Evolutionary conservation across 2,113 vertebrate species (phyloP).

Genomic region (Orycteropus afer): DNA sequence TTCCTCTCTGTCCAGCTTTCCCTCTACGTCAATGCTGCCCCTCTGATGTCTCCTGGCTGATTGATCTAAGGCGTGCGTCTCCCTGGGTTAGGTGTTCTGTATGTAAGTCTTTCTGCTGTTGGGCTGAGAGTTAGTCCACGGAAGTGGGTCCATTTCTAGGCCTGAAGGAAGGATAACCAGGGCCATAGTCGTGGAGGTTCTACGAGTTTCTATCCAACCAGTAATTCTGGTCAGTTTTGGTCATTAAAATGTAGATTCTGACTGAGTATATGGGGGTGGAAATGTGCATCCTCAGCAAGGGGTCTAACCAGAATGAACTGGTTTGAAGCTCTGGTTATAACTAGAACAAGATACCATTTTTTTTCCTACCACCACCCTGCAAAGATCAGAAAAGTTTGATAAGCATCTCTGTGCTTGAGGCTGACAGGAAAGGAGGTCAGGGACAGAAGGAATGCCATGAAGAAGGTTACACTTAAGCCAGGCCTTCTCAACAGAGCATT

Average conservation of each 20-base stretch:
- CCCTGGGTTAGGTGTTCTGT: too few relatives aligned
- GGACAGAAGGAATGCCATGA: slow-evolving; percentile 35
- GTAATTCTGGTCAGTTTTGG: too few relatives aligned
- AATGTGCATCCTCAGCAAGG: neutral
- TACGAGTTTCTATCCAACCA: too few relatives aligned
- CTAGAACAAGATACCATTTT: neutral
- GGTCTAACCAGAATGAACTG: neutral
- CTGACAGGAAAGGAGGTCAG: neutral
- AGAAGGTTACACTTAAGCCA: slow-evolving; percentile 61
- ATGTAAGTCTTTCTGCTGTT: too few relatives aligned
- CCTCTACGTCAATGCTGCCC: too few relatives aligned
- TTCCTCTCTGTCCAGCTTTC: too few relatives aligned
- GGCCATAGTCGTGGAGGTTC: too few relatives aligned
- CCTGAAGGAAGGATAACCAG: too few relatives aligned
- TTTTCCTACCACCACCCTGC: neutral
- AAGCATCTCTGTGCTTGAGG: neutral
- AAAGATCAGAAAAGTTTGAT: slow-evolving; percentile 51
- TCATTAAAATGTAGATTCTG: neutral
- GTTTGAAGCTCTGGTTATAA: neutral
- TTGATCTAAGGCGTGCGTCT: too few relatives aligned
- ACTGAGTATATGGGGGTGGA: neutral
- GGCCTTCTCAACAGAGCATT: slow-evolving; percentile 54
- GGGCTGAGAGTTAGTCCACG: too few relatives aligned
- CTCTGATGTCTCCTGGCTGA: too few relatives aligned
- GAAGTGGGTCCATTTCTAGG: too few relatives aligned